These are phyloP conservation scores for Indicator maculatus DNA, from an alignment of 2,113 vertebrate genomes.

Conservation along the genomic window DNA sequence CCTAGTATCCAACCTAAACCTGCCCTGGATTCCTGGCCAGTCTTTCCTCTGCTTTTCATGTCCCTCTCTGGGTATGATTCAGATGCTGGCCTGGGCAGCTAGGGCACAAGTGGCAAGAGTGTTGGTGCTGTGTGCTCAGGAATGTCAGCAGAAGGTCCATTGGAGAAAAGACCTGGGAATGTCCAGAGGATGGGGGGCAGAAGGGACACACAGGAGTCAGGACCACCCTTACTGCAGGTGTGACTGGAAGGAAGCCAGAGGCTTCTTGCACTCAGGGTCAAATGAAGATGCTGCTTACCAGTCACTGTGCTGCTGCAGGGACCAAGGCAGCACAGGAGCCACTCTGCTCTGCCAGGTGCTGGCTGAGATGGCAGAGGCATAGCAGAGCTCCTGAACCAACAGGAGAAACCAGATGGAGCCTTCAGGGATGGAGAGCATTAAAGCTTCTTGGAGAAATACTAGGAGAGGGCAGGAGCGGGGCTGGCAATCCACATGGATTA, in stretches of 20 bases:
- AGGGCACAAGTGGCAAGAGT: neutral
- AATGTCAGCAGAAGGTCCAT: fast-evolving
- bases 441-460: neutral
- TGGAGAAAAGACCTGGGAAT: neutral
- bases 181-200: neutral
- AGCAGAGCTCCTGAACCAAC: neutral
- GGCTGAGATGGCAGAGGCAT: neutral
- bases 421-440: neutral
- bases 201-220: neutral
- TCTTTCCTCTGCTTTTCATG: neutral
- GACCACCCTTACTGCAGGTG: neutral
- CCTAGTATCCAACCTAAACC: too few species aligned
- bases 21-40: neutral
- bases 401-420: neutral
- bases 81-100: neutral
- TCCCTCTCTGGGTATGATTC: neutral
- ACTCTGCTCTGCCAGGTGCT: neutral
- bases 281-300: neutral
- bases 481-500: neutral
- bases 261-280: neutral
- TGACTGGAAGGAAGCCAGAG: neutral
- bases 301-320: neutral
- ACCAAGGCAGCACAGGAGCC: neutral
- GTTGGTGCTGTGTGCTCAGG: neutral
- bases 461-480: neutral